These are phyloP conservation scores for Burhinus bistriatus DNA, from an alignment of 2,113 vertebrate genomes.

Conservation along the genomic window DNA sequence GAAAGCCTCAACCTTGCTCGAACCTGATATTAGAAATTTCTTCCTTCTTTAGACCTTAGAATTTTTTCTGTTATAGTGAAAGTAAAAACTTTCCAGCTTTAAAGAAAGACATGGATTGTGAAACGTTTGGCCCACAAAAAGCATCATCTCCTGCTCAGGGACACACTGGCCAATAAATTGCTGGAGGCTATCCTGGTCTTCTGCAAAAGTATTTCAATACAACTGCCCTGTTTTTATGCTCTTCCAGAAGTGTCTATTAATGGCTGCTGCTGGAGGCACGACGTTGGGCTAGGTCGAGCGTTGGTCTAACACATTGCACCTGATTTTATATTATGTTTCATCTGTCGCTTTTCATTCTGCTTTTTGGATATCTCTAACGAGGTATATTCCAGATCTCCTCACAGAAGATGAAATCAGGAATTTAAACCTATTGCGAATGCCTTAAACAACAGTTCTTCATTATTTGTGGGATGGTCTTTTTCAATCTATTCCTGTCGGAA, in stretches of 20 bases:
- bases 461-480: neutral
- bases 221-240: neutral
- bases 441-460: neutral
- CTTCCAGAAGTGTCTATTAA: neutral
- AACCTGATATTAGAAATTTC: neutral
- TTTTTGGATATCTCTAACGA: neutral
- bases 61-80: neutral
- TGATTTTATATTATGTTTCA: neutral
- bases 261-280: neutral
- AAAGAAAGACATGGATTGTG: neutral
- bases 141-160: neutral
- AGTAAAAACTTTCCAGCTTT: neutral
- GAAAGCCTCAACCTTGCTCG: neutral
- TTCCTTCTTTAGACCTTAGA: neutral
- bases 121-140: neutral
- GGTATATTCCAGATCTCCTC: neutral
- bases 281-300: fast-evolving
- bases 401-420: neutral
- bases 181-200: neutral
- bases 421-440: neutral
- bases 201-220: neutral
- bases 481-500: neutral
- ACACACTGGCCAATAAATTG: neutral
- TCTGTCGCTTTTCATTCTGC: neutral
- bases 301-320: neutral